Percentiles rank a stretch among this genome's conserved stretches.
Evolutionary conservation across 2,797 vertebrate genomes (phyloP).

Genomic region (Prionace glauca): DNA sequence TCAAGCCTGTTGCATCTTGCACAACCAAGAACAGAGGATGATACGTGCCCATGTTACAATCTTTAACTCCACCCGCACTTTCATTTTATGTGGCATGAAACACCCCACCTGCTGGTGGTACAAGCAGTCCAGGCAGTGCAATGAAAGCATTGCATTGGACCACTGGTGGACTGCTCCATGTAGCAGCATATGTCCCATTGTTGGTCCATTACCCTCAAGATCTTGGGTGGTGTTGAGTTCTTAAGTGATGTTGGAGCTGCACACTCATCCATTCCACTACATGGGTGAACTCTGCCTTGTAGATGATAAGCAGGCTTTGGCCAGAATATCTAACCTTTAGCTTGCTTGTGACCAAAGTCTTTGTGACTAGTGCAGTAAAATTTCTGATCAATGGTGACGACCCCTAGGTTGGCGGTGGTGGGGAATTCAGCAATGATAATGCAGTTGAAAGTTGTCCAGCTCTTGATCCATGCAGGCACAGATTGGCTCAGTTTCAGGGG

Average conservation of each 20-base stretch:
- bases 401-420: not conserved
- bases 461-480: not conserved
- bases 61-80: too few species aligned
- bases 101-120: not conserved
- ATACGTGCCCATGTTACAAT: not conserved
- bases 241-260: not conserved
- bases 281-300: not conserved
- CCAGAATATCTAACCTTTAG: not conserved
- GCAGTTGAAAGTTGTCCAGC: not conserved
- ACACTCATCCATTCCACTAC: not conserved
- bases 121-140: too few species aligned
- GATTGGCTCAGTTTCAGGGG: not conserved
- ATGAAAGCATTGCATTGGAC: too few species aligned
- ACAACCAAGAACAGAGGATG: not conserved
- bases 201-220: too few species aligned
- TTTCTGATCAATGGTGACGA: not conserved
- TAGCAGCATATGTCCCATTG: too few species aligned
- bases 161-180: too few species aligned
- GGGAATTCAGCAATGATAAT: not conserved
- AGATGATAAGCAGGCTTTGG: not conserved
- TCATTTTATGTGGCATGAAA: too few species aligned
- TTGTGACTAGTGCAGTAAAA: not conserved
- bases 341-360: not conserved
- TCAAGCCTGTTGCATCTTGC: too few species aligned
- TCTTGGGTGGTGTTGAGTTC: too few species aligned